A percentile compares a stretch with the other conserved stretches of the same genome.
Evolutionary conservation across 2,797 vertebrate species (phyloP).

Genomic region (Gallirallus australis): DNA sequence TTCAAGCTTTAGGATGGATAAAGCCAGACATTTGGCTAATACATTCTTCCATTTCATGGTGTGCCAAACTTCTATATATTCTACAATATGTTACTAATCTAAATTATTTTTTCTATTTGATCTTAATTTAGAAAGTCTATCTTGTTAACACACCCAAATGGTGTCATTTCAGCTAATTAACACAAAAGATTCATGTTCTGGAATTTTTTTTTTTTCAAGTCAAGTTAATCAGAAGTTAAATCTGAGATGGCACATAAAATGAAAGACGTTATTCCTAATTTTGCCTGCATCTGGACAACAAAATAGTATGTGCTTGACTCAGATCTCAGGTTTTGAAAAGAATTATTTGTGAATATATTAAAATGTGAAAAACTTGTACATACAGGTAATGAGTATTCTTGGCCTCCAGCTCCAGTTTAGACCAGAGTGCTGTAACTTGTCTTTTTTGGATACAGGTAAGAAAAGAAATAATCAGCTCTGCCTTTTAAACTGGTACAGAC

Average conservation of each 20-base stretch:
- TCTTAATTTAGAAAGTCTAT: not conserved
- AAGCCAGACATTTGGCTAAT: not conserved
- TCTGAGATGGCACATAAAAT: not conserved
- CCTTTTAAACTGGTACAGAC: accelerated
- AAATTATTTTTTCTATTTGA: not conserved
- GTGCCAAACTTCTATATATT: not conserved
- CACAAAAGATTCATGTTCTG: not conserved
- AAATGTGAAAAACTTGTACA: not conserved
- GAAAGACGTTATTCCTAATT: not conserved
- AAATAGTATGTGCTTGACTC: not conserved
- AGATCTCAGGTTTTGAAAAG: not conserved
- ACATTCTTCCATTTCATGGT: not conserved
- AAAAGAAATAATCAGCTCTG: not conserved
- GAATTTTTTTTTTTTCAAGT: not conserved
- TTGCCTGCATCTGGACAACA: not conserved
- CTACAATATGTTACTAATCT: not conserved
- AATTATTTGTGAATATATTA: not conserved
- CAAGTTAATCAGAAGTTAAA: not conserved
- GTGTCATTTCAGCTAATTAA: not conserved
- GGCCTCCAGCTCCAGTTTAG: not conserved
- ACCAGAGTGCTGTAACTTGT: not conserved
- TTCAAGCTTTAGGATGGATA: not conserved
- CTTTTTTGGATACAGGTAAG: not conserved
- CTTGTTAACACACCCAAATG: not conserved
- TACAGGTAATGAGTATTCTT: not conserved